Conservation (phyloP, 2,797 vertebrate genomes). For the Taenioides sp. region DNA sequence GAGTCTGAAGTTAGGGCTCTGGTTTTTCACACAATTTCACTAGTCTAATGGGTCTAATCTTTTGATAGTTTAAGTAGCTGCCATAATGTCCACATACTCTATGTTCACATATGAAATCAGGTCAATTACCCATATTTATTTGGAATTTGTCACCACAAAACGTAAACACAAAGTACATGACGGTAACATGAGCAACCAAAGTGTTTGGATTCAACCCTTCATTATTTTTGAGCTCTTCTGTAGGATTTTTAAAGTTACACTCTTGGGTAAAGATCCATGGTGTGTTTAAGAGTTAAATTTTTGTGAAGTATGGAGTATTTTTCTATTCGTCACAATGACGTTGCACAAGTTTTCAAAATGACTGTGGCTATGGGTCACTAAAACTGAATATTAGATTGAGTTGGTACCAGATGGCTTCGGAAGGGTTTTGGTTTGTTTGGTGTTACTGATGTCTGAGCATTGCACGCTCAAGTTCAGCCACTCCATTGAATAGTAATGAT, state of each 20-base stretch:
- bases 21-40: not conserved
- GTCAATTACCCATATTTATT: not conserved
- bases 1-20: conserved; percentile 8
- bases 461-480: too few relatives aligned
- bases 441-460: too few relatives aligned
- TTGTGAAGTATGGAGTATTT: not conserved
- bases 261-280: conserved; percentile 1
- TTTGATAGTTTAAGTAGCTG: not conserved
- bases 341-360: not conserved
- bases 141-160: not conserved
- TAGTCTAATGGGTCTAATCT: not conserved
- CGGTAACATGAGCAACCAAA: not conserved
- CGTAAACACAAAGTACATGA: not conserved
- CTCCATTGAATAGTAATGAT: too few relatives aligned
- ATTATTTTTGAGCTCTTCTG: not conserved
- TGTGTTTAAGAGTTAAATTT: not conserved
- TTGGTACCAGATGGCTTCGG: not conserved
- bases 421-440: not conserved
- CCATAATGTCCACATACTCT: too few relatives aligned
- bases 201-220: not conserved
- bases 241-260: not conserved
- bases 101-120: too few relatives aligned
- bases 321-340: not conserved
- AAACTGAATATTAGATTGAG: not conserved
- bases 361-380: not conserved